A percentile compares a stretch with the other conserved stretches of the same genome.
Conservation (phyloP, 2,113 vertebrate species). For the Bos taurus region ARS-UCD2.0 NC_037357.1:135141501-135142000, state of each 20-base stretch:
- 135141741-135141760: accelerated
- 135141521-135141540: neutral
- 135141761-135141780: neutral
- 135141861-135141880: neutral
- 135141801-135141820: neutral
- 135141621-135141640: accelerated
- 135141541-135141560: neutral
- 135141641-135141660: neutral
- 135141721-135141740: neutral
- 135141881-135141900: neutral
- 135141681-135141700: neutral
- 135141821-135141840: accelerated
- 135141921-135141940: neutral
- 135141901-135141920: neutral
- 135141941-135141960: neutral
- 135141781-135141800: neutral
- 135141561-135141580: neutral
- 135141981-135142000: neutral
- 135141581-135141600: neutral
- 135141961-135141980: neutral
- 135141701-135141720: too few relatives aligned
- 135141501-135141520: neutral
- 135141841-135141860: neutral
- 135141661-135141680: neutral
- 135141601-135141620: neutral